phyloP scores from a whole-genome alignment of 2,113 vertebrate species.

The Hippotragus niger region DNA sequence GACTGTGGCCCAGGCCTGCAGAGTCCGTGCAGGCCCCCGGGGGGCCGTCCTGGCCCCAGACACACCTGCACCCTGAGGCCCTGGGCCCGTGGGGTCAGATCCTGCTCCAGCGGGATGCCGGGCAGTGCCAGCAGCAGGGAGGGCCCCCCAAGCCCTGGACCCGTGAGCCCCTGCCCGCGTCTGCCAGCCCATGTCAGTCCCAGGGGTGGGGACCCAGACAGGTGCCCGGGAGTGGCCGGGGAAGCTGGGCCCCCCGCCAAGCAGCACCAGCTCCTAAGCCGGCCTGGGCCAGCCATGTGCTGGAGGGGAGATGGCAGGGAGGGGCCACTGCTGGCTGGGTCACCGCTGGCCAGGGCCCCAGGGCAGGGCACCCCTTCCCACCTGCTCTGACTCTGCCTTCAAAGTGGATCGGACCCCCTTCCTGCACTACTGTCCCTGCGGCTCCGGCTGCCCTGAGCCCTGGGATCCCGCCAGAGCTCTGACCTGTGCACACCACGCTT shows the following conservation, averaged over 20 bases:
- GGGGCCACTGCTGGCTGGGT: background rate
- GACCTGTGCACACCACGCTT: rapidly evolving
- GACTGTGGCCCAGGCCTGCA: background rate
- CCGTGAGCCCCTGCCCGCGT: background rate
- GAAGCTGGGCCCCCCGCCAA: background rate
- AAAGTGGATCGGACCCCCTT: background rate
- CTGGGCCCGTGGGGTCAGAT: rapidly evolving
- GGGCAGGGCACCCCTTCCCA: background rate
- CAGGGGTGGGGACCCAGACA: background rate
- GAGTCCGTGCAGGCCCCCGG: rapidly evolving
- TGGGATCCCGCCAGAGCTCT: background rate
- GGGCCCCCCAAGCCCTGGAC: background rate
- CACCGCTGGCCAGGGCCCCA: background rate
- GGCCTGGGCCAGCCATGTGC: background rate
- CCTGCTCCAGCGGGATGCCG: background rate
- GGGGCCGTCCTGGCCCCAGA: rapidly evolving
- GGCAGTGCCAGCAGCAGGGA: background rate
- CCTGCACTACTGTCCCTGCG: rapidly evolving
- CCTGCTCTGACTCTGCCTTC: background rate
- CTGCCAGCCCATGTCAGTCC: background rate
- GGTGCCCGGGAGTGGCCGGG: rapidly evolving
- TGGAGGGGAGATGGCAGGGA: background rate
- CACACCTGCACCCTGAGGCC: rapidly evolving
- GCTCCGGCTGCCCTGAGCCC: background rate
- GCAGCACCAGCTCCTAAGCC: background rate